A percentile compares a stretch with the other conserved stretches of the same genome.
Evolutionary conservation across 30 jellyfish, hydroid and myxozoan genomes (phyloP).

Genomic region (Cassiopea andromeda): DNA sequence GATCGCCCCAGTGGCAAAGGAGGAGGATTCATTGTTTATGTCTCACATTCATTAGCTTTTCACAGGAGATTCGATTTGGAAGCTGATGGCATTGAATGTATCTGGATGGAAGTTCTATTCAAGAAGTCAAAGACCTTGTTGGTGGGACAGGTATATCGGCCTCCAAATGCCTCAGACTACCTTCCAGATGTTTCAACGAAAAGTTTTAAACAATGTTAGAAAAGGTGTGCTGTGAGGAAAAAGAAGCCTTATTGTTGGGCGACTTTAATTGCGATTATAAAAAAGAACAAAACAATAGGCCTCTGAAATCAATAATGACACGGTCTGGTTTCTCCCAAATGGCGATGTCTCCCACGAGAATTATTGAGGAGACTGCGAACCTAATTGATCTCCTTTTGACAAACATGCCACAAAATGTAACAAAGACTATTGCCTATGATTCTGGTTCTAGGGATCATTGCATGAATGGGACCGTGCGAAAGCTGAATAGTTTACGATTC

Average conservation of each 20-base stretch:
- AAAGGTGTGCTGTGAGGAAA: constrained; percentile 31
- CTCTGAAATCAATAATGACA: constrained; percentile 24
- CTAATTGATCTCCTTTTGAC: constrained; percentile 11
- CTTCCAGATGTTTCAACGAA: constrained; percentile 38
- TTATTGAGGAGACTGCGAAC: constrained; percentile 14
- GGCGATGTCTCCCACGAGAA: constrained; percentile 27
- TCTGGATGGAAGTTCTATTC: constrained; percentile 36
- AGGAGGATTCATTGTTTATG: constrained; percentile 60
- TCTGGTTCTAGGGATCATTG: constrained; percentile 27
- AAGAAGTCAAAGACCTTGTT: constrained; percentile 42
- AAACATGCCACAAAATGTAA: constrained; percentile 23
- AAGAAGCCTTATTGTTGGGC: constrained; percentile 26
- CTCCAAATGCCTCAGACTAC: constrained; percentile 37
- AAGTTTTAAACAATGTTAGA: constrained; percentile 40
- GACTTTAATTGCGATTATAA: constrained; percentile 45
- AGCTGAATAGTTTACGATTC: constrained; percentile 39
- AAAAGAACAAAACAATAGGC: constrained; percentile 18
- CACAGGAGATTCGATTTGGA: constrained; percentile 49
- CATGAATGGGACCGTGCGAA: constrained; percentile 44
- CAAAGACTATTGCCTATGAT: constrained; percentile 8
- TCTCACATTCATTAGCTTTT: constrained; percentile 20
- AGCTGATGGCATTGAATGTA: constrained; percentile 44
- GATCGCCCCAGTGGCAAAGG: constrained; percentile 51
- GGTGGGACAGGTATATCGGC: constrained; percentile 39
- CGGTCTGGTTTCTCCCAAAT: not conserved